Evolutionary conservation across 2,888 invertebrate genomes (phyloP).

Genomic region (Sthenelais limicola): DNA sequence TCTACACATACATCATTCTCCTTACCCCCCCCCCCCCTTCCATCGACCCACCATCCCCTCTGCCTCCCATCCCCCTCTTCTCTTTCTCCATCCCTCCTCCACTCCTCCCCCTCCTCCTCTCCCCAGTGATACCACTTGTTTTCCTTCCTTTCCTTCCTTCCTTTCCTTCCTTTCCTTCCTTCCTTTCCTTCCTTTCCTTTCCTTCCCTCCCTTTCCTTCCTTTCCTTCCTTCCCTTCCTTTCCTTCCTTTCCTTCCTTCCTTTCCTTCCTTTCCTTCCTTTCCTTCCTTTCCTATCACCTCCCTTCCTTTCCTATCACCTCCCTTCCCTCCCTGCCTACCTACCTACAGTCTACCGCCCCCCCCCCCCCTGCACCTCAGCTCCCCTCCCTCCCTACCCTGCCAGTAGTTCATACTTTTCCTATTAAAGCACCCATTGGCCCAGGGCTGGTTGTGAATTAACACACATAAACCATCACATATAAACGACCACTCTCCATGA

Average conservation of each 20-base stretch:
- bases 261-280: background rate
- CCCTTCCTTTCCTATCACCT: too few species aligned
- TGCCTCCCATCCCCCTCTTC: slow-evolving; percentile 2
- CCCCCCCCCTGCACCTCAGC: background rate
- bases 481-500: too few species aligned
- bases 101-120: background rate
- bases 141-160: background rate
- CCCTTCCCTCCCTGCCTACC: background rate
- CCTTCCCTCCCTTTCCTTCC: background rate
- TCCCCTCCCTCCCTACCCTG: background rate
- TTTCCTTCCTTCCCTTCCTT: background rate
- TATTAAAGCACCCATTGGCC: background rate
- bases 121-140: background rate
- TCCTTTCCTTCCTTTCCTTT: slow-evolving; percentile 2
- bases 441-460: too few species aligned
- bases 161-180: background rate
- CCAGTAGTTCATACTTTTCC: background rate
- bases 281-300: background rate
- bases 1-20: background rate
- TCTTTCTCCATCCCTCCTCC: background rate
- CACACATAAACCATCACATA: too few species aligned
- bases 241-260: background rate
- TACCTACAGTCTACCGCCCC: background rate
- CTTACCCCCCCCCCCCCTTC: background rate
- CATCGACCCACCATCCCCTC: background rate